Percentiles rank a stretch among this genome's conserved stretches.
phyloP scores from a whole-genome alignment of 53 echinoderm and acorn worm species.

The Luidia sarsii region DNA sequence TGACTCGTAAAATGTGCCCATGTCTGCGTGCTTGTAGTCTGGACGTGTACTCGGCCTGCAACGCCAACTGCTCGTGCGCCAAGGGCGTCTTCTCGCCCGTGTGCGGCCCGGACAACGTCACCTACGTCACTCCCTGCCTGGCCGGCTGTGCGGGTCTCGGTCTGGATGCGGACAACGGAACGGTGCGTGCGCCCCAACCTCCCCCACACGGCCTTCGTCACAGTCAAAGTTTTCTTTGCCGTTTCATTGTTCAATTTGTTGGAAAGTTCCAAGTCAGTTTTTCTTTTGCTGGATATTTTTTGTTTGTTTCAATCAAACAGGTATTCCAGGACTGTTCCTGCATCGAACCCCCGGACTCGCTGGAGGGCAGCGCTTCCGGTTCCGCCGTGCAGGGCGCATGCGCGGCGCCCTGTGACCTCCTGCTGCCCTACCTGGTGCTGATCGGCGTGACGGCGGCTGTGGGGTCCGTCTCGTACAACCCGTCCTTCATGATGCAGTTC shows the following conservation, averaged over 20 bases:
- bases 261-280: too few species aligned
- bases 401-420: neutral
- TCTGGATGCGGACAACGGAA: neutral
- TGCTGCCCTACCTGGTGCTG: neutral
- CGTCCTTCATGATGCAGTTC: slow-evolving; percentile 39
- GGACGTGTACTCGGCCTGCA: slow-evolving; percentile 24
- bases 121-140: slow-evolving; percentile 71
- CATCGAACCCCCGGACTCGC: neutral
- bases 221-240: too few species aligned
- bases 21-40: neutral
- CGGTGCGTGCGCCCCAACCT: slow-evolving; percentile 10
- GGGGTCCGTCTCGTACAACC: slow-evolving; percentile 4
- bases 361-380: neutral
- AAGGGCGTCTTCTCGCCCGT: slow-evolving; percentile 69
- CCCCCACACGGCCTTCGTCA: too few species aligned
- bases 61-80: slow-evolving; percentile 52
- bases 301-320: too few species aligned
- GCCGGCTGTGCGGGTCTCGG: slow-evolving; percentile 55
- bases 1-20: too few species aligned
- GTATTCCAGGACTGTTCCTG: slow-evolving; percentile 19
- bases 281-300: too few species aligned
- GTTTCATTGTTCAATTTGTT: too few species aligned
- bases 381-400: slow-evolving; percentile 19
- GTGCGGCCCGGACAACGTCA: slow-evolving; percentile 68
- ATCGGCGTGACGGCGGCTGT: neutral